Evolutionary conservation across 2,113 vertebrate species (phyloP).

Genomic region (Oryzias curvinotus): DNA sequence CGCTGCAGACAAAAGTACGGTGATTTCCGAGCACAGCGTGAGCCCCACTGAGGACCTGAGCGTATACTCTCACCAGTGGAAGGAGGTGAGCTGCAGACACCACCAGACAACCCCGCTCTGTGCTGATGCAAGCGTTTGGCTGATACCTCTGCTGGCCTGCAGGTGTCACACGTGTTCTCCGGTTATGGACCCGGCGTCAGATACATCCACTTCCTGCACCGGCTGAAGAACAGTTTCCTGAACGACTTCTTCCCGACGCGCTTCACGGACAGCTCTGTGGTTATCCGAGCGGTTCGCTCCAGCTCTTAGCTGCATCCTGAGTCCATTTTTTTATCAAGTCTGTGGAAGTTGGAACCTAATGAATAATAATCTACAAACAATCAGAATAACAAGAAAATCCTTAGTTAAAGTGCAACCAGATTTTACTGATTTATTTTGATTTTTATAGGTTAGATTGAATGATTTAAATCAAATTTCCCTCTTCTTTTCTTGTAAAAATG

Average conservation of each 20-base stretch:
- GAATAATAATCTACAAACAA: too few species aligned
- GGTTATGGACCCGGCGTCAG: constrained; percentile 77
- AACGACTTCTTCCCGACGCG: constrained; percentile 65
- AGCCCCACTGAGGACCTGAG: constrained; percentile 58
- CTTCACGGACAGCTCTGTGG: constrained; percentile 79
- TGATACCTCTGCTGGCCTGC: constrained; percentile 39
- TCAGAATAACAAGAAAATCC: too few species aligned
- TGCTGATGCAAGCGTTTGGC: background rate
- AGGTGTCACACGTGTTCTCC: constrained; percentile 77
- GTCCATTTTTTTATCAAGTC: too few species aligned
- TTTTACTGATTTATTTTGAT: too few species aligned
- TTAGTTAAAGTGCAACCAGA: too few species aligned
- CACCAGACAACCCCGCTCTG: too few species aligned
- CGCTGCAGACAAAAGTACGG: constrained; percentile 70
- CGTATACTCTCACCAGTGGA: constrained; percentile 75
- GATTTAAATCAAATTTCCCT: too few species aligned
- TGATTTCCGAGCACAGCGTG: constrained; percentile 74
- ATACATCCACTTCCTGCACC: constrained; percentile 80
- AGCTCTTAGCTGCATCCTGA: too few species aligned
- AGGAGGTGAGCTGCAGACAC: constrained; percentile 65
- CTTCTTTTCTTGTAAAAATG: too few species aligned
- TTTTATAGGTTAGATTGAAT: too few species aligned
- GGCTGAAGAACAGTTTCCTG: constrained; percentile 77
- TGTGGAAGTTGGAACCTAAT: too few species aligned
- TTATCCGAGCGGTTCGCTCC: constrained; percentile 54